Evolutionary conservation across 2,797 vertebrate species (phyloP), one percentile per base, ranked within the genome.

Genomic region (Danionella dracula): DNA sequence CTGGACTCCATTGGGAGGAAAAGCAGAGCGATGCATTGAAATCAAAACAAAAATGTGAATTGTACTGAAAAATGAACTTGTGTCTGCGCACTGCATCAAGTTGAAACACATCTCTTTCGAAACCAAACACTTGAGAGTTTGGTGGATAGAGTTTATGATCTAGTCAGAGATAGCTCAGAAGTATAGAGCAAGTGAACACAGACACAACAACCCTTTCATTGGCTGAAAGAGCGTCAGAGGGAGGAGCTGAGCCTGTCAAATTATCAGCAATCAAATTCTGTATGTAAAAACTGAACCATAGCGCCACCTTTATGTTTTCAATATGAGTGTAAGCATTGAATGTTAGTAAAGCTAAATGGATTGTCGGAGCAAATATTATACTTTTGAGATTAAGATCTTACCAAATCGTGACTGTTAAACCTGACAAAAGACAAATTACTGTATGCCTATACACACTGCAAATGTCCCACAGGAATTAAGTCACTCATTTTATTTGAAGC

Each of bases 11-110:
- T 77, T 84, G 84, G 78, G 79, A 82, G 72, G 84, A 82, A 78
- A 76, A 84, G 75, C 64, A 79, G 42, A 72, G 41, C 81, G 77
- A 85, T 63, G 72, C 46, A 67, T 71, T 46, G 10, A 61, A 70
- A 82, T 83, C 76, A 66, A 27, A 61, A 62, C 75, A 83, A 76
- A 53, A 17, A 70, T 73, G 5, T 66, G 58, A 74, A 42, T 55
- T 51, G 66, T 72, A 54, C 41, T 72, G 29, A 65, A 61, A 27
- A 64, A 71, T 67, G 83, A 82, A 69, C 86, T 86, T 88, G 90
- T 89, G 88, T 89, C 87, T 86, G 82, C 79, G 85, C 87, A 88
- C 87, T 89, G 86, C 88, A 84, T 79, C 79, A 81, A 87, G 84
- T 81, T 79, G 78, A 9, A 57, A 23, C 8, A 29, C 68, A 46